Evolutionary conservation across 1,140 invertebrate genomes (phyloP).

Genomic region (Drosophila setifemur): DNA sequence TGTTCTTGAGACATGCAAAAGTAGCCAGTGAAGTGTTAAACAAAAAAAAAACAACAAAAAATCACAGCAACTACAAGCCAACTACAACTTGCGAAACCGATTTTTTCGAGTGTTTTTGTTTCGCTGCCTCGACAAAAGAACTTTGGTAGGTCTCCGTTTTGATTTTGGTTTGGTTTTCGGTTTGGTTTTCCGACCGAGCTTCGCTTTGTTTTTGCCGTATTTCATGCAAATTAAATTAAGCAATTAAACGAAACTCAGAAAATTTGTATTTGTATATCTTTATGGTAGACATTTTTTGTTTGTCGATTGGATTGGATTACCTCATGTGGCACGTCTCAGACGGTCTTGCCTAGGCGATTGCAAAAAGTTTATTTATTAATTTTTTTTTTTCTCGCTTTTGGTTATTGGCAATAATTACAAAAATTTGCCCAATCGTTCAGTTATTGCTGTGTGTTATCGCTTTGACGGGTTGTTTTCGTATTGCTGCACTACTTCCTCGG

Average conservation of each 20-base stretch:
- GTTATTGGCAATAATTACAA: slow-evolving; percentile 29
- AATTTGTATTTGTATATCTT: slow-evolving; percentile 35
- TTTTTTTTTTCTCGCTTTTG: neutral
- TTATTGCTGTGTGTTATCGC: slow-evolving; percentile 21
- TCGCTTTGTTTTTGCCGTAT: slow-evolving; percentile 34
- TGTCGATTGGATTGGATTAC: slow-evolving; percentile 31
- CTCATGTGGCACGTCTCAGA: slow-evolving; percentile 17
- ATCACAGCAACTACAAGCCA: neutral
- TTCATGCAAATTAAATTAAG: slow-evolving; percentile 78
- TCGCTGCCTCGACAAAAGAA: slow-evolving; percentile 68
- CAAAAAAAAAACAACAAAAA: slow-evolving; percentile 32
- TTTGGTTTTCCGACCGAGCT: slow-evolving; percentile 10
- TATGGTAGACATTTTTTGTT: slow-evolving; percentile 23
- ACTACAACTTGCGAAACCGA: slow-evolving; percentile 33
- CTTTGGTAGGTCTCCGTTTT: slow-evolving; percentile 64
- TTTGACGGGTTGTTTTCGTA: neutral
- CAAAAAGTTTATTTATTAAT: slow-evolving; percentile 38
- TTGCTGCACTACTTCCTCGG: neutral
- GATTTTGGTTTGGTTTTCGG: slow-evolving; percentile 4
- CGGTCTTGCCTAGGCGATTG: slow-evolving; percentile 20
- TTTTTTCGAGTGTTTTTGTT: slow-evolving; percentile 30
- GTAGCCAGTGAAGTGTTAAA: slow-evolving; percentile 64
- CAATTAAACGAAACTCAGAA: slow-evolving; percentile 60
- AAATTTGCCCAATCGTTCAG: slow-evolving; percentile 34
- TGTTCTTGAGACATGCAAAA: slow-evolving; percentile 65